A percentile compares a stretch with the other conserved stretches of the same genome.
Conservation (phyloP, 2,888 invertebrate species). For the Bruchidius siliquastri region DNA sequence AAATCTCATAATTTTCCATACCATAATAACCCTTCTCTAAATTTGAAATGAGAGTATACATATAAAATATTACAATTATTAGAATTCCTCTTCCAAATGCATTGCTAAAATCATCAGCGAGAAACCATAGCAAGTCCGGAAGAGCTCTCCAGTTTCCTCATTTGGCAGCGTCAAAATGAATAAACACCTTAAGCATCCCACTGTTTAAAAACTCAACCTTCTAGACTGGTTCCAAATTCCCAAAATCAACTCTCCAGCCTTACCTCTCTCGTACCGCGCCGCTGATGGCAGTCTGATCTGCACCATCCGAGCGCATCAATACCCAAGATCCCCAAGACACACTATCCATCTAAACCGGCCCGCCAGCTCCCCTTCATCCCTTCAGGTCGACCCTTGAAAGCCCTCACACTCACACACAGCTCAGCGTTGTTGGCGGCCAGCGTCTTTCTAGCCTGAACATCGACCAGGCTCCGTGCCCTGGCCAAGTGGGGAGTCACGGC, state of each 20-base stretch:
- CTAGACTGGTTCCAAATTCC: too few relatives aligned
- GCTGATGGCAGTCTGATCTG: background rate
- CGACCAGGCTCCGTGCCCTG: background rate
- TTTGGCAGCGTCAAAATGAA: too few relatives aligned
- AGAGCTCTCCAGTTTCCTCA: too few relatives aligned
- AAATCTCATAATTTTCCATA: too few relatives aligned
- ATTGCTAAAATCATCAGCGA: too few relatives aligned
- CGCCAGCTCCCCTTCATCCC: background rate
- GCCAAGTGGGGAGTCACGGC: constrained; percentile 23
- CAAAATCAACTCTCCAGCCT: too few relatives aligned
- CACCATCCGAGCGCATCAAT: background rate
- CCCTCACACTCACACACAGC: constrained; percentile 6
- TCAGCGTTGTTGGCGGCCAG: constrained; percentile 16
- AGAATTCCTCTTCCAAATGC: too few relatives aligned
- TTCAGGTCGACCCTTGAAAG: background rate
- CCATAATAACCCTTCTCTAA: too few relatives aligned
- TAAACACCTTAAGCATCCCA: background rate
- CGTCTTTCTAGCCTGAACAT: constrained; percentile 16
- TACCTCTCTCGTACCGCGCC: background rate
- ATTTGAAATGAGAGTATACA: too few relatives aligned
- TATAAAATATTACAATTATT: too few relatives aligned
- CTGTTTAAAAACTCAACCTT: background rate
- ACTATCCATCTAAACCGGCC: background rate
- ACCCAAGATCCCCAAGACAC: background rate
- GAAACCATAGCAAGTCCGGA: too few relatives aligned